Base-by-base conservation (phyloP, 64 coral and sea anemone species). In the Montipora efflorescens region DNA sequence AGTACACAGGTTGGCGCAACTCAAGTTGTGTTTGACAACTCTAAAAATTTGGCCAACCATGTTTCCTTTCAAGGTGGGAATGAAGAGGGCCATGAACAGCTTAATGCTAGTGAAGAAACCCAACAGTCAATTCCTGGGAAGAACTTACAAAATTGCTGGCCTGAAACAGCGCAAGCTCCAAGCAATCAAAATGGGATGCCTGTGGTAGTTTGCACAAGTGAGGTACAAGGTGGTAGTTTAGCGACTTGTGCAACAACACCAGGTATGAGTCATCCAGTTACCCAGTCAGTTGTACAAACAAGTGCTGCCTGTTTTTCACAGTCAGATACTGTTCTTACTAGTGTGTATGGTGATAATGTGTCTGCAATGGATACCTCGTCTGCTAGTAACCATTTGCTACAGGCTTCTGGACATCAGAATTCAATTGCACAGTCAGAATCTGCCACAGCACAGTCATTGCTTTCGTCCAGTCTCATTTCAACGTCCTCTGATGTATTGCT, bases 1-100 rank as follows among this genome's bases (percentile, higher is more conserved):
- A 88, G 46, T 52, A 8, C 15, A 5, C 86, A 77, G 21, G 87
- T 22, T 59, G 25, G 51, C 23, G 18, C 51, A 50, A 22, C 10
- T 51, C 16, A 62, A n/a, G 61, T 47, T 68, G 36, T 47, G 16
- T 49, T 86, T 59, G 82, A 86, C 45, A 72, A 86, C 47, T 47
- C 18, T 11, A 84, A 84, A n/a, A 84, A 84, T 69, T n/a, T 86
- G 62, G 16, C 82, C 3, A 86, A 86, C 36, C 82, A 86, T 86
- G 66, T 51, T 50, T 21, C 82, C 4, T 86, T 86, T 47, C 82
- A 86, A 19, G 66, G 46, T 2, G 47, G 7, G n/a, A 86, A 86
- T 22, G 44, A 7, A 50, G 82, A 72, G n/a, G 71, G 47, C 53
- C 47, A 51, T n/a, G 82, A 71, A 64, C 55, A 82, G 4, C 1